These are phyloP conservation scores for Rhingia rostrata DNA, from an alignment of 2,888 invertebrate species.

Conservation along the genomic window DNA sequence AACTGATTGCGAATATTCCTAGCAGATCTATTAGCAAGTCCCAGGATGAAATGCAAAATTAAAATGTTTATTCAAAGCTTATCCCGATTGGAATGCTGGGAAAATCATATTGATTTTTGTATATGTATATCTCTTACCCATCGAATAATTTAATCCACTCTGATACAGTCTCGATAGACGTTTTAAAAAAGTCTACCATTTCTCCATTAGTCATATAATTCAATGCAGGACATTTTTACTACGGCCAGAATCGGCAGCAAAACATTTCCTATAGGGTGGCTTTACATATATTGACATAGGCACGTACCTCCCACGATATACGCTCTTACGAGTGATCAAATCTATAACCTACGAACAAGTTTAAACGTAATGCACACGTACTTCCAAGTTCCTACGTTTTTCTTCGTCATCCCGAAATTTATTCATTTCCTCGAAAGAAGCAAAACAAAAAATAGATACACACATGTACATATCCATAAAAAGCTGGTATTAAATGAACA, in stretches of 20 bases:
- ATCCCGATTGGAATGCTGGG: background rate
- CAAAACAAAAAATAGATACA: conserved; percentile 8
- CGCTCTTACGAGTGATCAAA: conserved; percentile 15
- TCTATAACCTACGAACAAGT: background rate
- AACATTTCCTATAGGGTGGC: conserved; percentile 12
- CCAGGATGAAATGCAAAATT: conserved; percentile 1
- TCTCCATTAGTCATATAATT: conserved; percentile 4
- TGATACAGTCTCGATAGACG: too few species aligned
- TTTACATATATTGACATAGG: conserved; percentile 27
- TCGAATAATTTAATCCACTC: too few species aligned
- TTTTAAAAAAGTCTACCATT: background rate
- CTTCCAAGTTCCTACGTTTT: background rate
- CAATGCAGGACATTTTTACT: conserved; percentile 3
- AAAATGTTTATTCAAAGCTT: background rate
- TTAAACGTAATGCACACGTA: conserved; percentile 33
- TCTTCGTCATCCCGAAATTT: conserved; percentile 19
- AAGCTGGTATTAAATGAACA: conserved; percentile 18
- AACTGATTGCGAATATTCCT: conserved; percentile 40
- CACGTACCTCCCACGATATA: conserved; percentile 38
- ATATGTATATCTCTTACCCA: too few species aligned
- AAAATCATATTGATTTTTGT: too few species aligned
- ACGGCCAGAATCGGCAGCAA: background rate
- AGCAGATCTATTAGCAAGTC: conserved; percentile 25
- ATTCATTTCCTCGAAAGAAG: conserved; percentile 22
- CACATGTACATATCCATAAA: background rate